Percentiles rank a stretch among this genome's conserved stretches.
Evolutionary conservation across 2,797 vertebrate genomes (phyloP).

Genomic region (Esox masquinongy): DNA sequence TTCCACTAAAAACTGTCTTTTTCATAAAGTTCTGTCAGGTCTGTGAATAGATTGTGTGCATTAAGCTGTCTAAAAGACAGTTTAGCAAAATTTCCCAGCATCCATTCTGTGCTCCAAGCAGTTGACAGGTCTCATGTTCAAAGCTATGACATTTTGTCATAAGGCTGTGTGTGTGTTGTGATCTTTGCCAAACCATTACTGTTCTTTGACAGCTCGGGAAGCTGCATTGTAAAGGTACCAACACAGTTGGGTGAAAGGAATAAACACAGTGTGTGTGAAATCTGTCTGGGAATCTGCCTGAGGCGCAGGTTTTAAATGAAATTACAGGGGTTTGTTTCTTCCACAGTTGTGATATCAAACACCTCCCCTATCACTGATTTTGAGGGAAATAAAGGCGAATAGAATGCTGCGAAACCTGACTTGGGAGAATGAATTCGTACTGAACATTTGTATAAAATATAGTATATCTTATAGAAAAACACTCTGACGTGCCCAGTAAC

Average conservation of each 20-base stretch:
- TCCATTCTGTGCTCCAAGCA: background rate
- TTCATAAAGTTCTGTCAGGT: background rate
- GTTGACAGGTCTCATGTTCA: background rate
- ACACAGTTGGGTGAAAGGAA: slow-evolving; percentile 6
- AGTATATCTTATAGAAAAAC: too few species aligned
- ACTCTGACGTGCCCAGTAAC: too few species aligned
- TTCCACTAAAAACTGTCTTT: background rate
- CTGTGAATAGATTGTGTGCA: slow-evolving; percentile 3
- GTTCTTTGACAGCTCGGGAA: slow-evolving; percentile 8
- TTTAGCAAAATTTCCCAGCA: background rate
- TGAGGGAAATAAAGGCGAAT: slow-evolving; percentile 29
- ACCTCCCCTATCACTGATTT: slow-evolving; percentile 42
- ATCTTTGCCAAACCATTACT: slow-evolving; percentile 10
- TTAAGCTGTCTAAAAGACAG: slow-evolving; percentile 22
- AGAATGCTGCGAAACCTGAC: slow-evolving; percentile 32
- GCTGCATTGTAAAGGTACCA: slow-evolving; percentile 22
- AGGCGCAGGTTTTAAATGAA: slow-evolving; percentile 44
- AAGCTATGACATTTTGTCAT: background rate
- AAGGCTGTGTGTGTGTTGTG: slow-evolving; percentile 6
- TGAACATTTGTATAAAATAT: slow-evolving; percentile 1
- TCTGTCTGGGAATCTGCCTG: slow-evolving; percentile 23
- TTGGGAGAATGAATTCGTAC: slow-evolving; percentile 23
- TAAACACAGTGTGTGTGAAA: slow-evolving; percentile 6
- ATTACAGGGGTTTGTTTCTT: slow-evolving; percentile 38
- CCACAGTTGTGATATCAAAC: slow-evolving; percentile 1